phyloP scores from a whole-genome alignment of 1,140 invertebrate genomes.

The Drosophila teissieri region DNA sequence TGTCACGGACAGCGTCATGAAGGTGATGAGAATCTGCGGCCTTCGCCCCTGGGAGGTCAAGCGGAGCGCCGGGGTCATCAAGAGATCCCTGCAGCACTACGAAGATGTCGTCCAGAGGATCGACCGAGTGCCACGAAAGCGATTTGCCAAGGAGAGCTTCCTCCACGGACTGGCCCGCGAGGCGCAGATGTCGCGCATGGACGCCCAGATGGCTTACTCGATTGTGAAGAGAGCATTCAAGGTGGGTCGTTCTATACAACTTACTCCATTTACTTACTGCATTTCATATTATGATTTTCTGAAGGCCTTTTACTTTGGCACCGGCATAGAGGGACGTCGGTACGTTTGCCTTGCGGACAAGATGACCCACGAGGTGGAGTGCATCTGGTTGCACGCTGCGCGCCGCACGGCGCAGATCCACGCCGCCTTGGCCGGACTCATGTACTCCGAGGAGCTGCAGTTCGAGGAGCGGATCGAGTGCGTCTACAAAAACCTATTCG shows the following conservation, averaged over 20 bases:
- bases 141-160: slow-evolving; percentile 71
- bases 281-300: not conserved
- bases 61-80: slow-evolving; percentile 36
- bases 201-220: slow-evolving; percentile 69
- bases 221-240: slow-evolving; percentile 72
- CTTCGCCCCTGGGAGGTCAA: slow-evolving; percentile 59
- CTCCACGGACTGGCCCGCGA: slow-evolving; percentile 62
- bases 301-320: slow-evolving; percentile 67
- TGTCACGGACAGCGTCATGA: slow-evolving; percentile 56
- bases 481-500: slow-evolving; percentile 58
- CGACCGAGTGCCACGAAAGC: slow-evolving; percentile 64
- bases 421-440: slow-evolving; percentile 55
- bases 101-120: slow-evolving; percentile 60
- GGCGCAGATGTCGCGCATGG: slow-evolving; percentile 65
- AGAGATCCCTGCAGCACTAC: slow-evolving; percentile 56
- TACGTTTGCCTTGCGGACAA: not conserved
- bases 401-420: slow-evolving; percentile 62
- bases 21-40: slow-evolving; percentile 71
- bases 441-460: slow-evolving; percentile 56
- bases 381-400: slow-evolving; percentile 71
- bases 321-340: slow-evolving; percentile 26
- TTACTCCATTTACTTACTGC: too few species aligned
- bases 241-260: not conserved
- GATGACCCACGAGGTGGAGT: slow-evolving; percentile 48
- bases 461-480: slow-evolving; percentile 65